Base-by-base conservation (phyloP, 2,888 invertebrate genomes). In the Gastracanthus pulcherrimus region DNA sequence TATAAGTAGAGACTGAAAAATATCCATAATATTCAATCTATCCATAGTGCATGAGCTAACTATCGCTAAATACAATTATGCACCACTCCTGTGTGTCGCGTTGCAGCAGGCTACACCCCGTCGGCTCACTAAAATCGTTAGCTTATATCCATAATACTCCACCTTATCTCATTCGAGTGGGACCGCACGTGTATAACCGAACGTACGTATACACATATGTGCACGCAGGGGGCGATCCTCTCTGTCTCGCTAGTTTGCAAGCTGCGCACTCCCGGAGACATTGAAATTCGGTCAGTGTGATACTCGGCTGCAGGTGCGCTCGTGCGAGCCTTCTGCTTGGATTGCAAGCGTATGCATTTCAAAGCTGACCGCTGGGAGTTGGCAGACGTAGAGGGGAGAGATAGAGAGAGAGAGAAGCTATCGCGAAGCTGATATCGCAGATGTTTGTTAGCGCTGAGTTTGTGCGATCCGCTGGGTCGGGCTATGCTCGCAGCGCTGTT, bases 241-340 rank as follows among this genome's bases (percentile, higher is more conserved):
- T 23, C 55, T 11, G 55, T 23, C 23, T 55, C 19, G 55, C n/a
- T n/a, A 55, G 55, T 26, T 55, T 55, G 55, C 55, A 55, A 34
- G n/a, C 62, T 62, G 62, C 45, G 45, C n/a, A n/a, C 55, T 26
- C 11, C 26, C 38, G 31, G 34, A 45, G 69, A 67, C 76, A 69
- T 76, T 69, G 76, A 76, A 67, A 76, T 76, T 76, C 69, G 76
- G 67, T 76, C 76, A 76, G 69, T 76, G 69, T 69, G 69, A 58
- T 76, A 60, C 31, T 76, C 55, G 13, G 26, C 19, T 48, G 34
- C 64, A 38, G 48, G 76, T 69, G 76, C 55, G 19, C 31, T 13
- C 45, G 38, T 2, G 31, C 34, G 3, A 31, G n/a, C 19, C 16
- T 62, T 31, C 31, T 36, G 31, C 64, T 76, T 58, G 38, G 19